phyloP scores from a whole-genome alignment of 2,888 invertebrate species.

The Drosophila kanekoi region DNA sequence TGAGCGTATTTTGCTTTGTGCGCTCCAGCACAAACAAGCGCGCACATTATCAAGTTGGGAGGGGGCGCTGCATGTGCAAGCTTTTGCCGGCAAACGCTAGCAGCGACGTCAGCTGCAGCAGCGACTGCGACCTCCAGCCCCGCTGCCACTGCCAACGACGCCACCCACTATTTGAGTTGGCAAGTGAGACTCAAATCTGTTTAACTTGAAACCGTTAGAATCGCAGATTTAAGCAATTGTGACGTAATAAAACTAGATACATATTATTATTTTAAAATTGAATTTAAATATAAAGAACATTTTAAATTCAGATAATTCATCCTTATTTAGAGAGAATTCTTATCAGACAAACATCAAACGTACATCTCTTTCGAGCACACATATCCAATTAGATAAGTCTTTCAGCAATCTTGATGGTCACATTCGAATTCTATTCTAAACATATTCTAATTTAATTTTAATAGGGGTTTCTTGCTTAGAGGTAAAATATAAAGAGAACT shows the following conservation, averaged over 20 bases:
- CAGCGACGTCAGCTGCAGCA: slow-evolving; percentile 38
- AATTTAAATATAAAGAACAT: too few species aligned
- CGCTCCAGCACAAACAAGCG: slow-evolving; percentile 29
- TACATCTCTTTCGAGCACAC: too few species aligned
- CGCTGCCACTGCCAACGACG: neutral
- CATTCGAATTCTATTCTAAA: too few species aligned
- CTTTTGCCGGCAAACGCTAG: slow-evolving; percentile 55
- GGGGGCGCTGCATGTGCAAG: slow-evolving; percentile 58
- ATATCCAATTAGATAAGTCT: too few species aligned
- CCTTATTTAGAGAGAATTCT: too few species aligned
- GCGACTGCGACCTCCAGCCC: slow-evolving; percentile 40
- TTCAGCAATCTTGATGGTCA: too few species aligned
- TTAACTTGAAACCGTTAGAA: slow-evolving; percentile 6
- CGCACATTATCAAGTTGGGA: slow-evolving; percentile 11
- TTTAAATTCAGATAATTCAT: too few species aligned
- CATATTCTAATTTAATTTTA: too few species aligned
- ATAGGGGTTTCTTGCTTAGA: too few species aligned
- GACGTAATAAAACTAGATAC: neutral
- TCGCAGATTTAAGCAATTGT: neutral
- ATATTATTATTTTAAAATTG: too few species aligned
- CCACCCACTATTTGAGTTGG: slow-evolving; percentile 1
- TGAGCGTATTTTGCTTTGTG: slow-evolving; percentile 10
- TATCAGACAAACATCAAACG: too few species aligned
- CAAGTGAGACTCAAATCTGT: slow-evolving; percentile 1
- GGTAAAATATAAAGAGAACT: too few species aligned